These are phyloP conservation scores for Drosophila tanythrix DNA, from an alignment of 2,888 invertebrate species.

Conservation along the genomic window DNA sequence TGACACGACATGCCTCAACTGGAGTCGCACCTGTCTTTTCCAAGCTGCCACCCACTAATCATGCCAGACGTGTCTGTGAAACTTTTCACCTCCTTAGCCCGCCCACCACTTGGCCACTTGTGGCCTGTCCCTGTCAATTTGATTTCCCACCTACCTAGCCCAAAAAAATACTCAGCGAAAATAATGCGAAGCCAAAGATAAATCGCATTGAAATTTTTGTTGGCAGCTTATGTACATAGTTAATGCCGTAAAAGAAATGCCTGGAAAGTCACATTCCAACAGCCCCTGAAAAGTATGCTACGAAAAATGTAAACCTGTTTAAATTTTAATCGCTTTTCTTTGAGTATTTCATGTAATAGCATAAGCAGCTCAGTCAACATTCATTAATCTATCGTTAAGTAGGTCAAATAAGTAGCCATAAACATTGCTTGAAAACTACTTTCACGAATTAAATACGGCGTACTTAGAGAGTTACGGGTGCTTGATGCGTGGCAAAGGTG, in stretches of 20 bases:
- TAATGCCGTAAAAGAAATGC: conserved; percentile 16
- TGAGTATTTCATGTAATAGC: neutral
- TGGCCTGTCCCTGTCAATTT: conserved; percentile 74
- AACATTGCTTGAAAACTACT: neutral
- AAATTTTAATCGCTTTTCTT: neutral
- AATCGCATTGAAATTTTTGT: conserved; percentile 57
- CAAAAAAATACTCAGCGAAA: conserved; percentile 28
- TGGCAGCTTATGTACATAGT: conserved; percentile 69
- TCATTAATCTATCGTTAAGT: neutral
- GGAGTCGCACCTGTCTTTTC: conserved; percentile 43
- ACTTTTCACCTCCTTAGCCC: conserved; percentile 13
- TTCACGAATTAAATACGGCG: too few relatives aligned
- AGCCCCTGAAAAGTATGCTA: conserved; percentile 20
- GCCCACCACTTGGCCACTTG: conserved; percentile 49
- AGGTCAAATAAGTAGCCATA: neutral
- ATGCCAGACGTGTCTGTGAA: conserved; percentile 58
- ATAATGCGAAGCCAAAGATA: conserved; percentile 50
- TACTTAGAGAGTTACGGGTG: neutral
- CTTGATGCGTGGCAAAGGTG: neutral
- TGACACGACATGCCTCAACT: conserved; percentile 58
- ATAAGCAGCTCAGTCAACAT: neutral
- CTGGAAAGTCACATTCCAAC: neutral
- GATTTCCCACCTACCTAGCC: conserved; percentile 47
- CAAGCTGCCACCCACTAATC: conserved; percentile 53
- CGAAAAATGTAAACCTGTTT: conserved; percentile 4